A percentile compares a stretch with the other conserved stretches of the same genome.
Conservation (phyloP, 2,888 invertebrate species). For the Nipponacmea schrenckii region DNA sequence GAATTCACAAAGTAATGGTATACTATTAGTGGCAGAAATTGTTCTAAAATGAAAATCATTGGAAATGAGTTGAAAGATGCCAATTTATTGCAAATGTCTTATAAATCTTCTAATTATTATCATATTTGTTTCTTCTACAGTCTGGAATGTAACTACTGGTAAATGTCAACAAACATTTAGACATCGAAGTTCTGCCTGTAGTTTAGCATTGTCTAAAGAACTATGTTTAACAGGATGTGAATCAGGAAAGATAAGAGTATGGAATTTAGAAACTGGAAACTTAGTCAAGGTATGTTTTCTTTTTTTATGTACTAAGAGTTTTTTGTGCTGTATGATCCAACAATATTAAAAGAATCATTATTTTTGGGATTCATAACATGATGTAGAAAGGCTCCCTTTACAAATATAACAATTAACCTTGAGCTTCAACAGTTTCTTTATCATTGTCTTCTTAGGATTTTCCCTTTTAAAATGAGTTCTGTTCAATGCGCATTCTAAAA, state of each 20-base stretch:
- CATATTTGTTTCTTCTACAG: slow-evolving; percentile 41
- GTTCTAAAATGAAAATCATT: too few relatives aligned
- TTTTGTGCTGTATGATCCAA: too few relatives aligned
- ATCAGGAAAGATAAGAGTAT: slow-evolving; percentile 65
- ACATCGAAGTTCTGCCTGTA: slow-evolving; percentile 59
- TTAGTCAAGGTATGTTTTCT: slow-evolving; percentile 60
- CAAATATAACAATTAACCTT: too few relatives aligned
- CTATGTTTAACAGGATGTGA: slow-evolving; percentile 64
- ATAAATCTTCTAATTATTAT: background rate
- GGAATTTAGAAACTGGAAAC: slow-evolving; percentile 60
- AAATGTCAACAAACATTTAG: slow-evolving; percentile 63
- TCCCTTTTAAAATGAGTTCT: too few relatives aligned
- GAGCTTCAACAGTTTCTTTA: too few relatives aligned
- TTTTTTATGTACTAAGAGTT: background rate
- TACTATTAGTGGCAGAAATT: too few relatives aligned
- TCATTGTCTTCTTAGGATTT: too few relatives aligned
- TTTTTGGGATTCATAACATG: too few relatives aligned
- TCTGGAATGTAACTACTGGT: slow-evolving; percentile 65
- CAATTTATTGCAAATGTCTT: background rate
- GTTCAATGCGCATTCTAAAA: background rate
- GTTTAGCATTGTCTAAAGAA: slow-evolving; percentile 59
- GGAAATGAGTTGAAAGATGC: too few relatives aligned
- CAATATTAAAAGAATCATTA: too few relatives aligned
- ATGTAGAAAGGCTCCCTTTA: too few relatives aligned
- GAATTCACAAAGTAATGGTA: too few relatives aligned